Percentiles rank a stretch among this genome's conserved stretches.
Conservation (phyloP, 2,888 invertebrate genomes). For the Nephrotoma appendiculata region DNA sequence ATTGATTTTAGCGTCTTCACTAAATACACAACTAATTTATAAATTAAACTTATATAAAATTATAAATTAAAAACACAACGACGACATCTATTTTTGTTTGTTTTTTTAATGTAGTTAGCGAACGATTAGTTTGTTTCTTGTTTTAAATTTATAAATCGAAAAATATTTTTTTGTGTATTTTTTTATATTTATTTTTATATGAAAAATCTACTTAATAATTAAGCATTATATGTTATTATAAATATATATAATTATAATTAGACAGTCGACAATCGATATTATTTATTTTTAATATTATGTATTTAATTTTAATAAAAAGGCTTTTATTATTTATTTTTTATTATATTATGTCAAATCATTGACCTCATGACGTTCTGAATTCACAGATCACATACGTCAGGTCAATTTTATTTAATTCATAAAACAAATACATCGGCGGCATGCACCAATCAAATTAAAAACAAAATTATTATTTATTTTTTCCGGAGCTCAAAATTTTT, state of each 20-base stretch:
- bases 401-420: neutral
- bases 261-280: slow-evolving; percentile 4
- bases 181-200: neutral
- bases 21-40: neutral
- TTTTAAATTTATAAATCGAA: neutral
- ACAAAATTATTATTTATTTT: neutral
- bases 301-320: neutral
- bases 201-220: slow-evolving; percentile 3
- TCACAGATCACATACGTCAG: neutral
- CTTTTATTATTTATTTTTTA: neutral
- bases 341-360: neutral
- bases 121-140: neutral
- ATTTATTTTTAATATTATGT: neutral
- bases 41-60: neutral
- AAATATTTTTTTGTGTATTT: neutral
- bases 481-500: neutral
- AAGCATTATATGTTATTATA: neutral
- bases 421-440: neutral
- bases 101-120: neutral
- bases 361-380: neutral
- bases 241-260: neutral
- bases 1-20: neutral
- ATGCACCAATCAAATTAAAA: neutral
- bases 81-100: neutral
- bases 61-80: neutral